Evolutionary conservation across 2,113 vertebrate species (phyloP).

Genomic region (Heterotis niloticus): DNA sequence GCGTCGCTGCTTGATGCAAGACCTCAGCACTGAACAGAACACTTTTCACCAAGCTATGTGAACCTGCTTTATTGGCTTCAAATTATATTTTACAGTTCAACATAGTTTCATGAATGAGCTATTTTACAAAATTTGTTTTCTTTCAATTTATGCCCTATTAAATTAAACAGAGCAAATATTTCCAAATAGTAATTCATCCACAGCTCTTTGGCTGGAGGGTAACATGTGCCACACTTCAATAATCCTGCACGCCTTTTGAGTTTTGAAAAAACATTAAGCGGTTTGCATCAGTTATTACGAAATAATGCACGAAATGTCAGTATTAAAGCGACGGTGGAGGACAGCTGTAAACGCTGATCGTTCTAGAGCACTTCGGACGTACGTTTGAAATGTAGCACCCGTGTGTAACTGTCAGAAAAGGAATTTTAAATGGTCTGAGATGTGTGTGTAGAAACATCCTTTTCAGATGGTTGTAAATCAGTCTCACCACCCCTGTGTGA

Average conservation of each 20-base stretch:
- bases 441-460: not conserved
- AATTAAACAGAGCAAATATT: slow-evolving; percentile 2
- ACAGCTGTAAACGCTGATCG: not conserved
- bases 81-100: not conserved
- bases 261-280: not conserved
- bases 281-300: not conserved
- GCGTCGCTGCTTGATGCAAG: not conserved
- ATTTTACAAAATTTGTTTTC: slow-evolving; percentile 11
- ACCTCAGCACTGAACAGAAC: slow-evolving; percentile 11
- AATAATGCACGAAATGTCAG: not conserved
- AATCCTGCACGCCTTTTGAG: not conserved
- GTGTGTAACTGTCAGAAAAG: not conserved
- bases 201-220: not conserved
- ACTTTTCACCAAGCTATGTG: slow-evolving; percentile 16
- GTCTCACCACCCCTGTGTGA: not conserved
- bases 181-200: not conserved
- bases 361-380: not conserved
- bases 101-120: not conserved
- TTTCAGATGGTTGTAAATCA: not conserved
- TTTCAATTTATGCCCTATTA: not conserved
- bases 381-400: not conserved
- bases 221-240: not conserved
- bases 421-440: not conserved
- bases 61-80: not conserved
- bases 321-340: not conserved